Conservation (phyloP, 1,140 invertebrate species). For the Venustaconcha ellipsiformis region DNA sequence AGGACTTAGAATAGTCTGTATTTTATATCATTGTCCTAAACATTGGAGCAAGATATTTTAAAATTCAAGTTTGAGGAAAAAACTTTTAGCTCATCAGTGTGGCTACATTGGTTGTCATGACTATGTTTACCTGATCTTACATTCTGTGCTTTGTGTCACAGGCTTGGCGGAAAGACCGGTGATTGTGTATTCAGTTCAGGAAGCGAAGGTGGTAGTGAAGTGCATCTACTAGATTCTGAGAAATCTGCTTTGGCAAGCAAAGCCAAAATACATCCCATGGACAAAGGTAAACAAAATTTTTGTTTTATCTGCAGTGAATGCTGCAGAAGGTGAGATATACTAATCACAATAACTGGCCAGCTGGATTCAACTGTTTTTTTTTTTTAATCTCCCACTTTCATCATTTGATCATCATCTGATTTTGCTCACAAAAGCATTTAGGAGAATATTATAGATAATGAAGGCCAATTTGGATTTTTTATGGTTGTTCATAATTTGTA, state of each 20-base stretch:
- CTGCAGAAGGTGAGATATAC: too few relatives aligned
- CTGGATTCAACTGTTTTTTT: too few relatives aligned
- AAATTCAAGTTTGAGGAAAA: background rate
- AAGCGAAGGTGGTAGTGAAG: slow-evolving; percentile 48
- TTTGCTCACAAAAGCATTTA: too few relatives aligned
- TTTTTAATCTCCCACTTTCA: too few relatives aligned
- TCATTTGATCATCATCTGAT: too few relatives aligned
- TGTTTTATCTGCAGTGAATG: too few relatives aligned
- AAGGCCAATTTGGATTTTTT: too few relatives aligned
- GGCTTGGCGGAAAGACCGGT: slow-evolving; percentile 27
- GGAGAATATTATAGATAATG: too few relatives aligned
- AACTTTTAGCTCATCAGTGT: background rate
- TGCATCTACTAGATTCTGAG: slow-evolving; percentile 49
- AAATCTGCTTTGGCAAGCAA: slow-evolving; percentile 43
- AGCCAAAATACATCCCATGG: slow-evolving; percentile 61
- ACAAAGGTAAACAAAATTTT: slow-evolving; percentile 37
- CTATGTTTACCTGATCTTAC: background rate
- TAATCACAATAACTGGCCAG: too few relatives aligned
- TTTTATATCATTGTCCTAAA: too few relatives aligned
- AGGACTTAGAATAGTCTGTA: too few relatives aligned
- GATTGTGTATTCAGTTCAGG: slow-evolving; percentile 45
- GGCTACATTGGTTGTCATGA: background rate
- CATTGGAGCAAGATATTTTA: background rate
- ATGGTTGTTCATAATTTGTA: too few relatives aligned
- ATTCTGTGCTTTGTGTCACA: background rate